phyloP scores from a whole-genome alignment of 2,888 invertebrate genomes.

The Epinotia demarniana region DNA sequence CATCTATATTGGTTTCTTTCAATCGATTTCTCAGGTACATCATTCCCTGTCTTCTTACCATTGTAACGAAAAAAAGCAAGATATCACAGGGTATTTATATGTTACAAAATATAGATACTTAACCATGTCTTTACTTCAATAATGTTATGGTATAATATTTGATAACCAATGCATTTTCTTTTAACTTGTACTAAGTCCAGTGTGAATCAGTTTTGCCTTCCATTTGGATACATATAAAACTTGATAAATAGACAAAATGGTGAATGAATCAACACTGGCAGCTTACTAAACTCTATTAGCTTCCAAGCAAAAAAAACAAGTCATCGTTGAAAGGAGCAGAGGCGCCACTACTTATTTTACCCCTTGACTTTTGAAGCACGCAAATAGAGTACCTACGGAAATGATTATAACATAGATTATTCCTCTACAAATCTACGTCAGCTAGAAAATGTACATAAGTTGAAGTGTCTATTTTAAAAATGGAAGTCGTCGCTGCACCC shows the following conservation, averaged over 20 bases:
- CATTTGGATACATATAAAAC: not conserved
- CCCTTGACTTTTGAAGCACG: constrained; percentile 47
- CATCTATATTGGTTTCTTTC: too few relatives aligned
- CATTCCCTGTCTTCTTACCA: too few relatives aligned
- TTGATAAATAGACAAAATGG: not conserved
- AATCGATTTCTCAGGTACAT: too few relatives aligned
- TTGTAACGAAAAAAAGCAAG: too few relatives aligned
- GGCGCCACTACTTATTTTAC: constrained; percentile 63
- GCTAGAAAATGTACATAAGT: not conserved
- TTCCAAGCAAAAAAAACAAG: constrained; percentile 35
- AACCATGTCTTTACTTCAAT: too few relatives aligned
- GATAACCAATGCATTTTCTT: too few relatives aligned
- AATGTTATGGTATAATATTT: too few relatives aligned
- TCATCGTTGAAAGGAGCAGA: constrained; percentile 49
- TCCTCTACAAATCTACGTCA: not conserved
- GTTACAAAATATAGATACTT: too few relatives aligned
- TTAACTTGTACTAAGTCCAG: too few relatives aligned
- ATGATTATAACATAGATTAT: not conserved
- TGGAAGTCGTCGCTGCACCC: too few relatives aligned
- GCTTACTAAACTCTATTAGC: constrained; percentile 3
- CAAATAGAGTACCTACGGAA: constrained; percentile 4
- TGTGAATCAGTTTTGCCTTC: too few relatives aligned
- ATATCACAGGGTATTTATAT: too few relatives aligned
- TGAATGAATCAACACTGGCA: constrained; percentile 6
- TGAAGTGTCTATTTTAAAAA: not conserved